These are phyloP conservation scores for Pseudomyrmex cubaensis DNA, from an alignment of 1,140 invertebrate species.

Conservation along the genomic window DNA sequence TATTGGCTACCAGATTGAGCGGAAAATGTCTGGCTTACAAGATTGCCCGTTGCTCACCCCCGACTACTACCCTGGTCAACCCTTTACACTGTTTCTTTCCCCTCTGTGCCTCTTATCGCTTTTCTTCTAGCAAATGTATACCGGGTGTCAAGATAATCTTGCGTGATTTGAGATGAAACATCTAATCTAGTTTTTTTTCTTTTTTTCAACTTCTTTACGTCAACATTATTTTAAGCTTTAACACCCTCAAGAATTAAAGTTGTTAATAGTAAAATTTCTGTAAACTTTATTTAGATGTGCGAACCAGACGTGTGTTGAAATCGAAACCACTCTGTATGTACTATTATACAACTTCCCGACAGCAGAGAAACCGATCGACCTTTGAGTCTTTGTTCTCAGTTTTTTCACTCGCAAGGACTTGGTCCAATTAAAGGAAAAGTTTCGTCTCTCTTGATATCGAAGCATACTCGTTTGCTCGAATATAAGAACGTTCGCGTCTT, in stretches of 20 bases:
- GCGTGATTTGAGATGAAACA: background rate
- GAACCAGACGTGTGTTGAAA: background rate
- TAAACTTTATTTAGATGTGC: too few species aligned
- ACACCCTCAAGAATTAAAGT: background rate
- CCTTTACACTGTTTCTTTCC: slow-evolving; percentile 56
- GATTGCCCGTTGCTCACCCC: slow-evolving; percentile 55
- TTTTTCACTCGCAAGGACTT: slow-evolving; percentile 60
- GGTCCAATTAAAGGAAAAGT: slow-evolving; percentile 70
- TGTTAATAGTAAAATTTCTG: too few species aligned
- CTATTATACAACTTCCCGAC: background rate
- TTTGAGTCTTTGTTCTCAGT: slow-evolving; percentile 58
- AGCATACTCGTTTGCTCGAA: slow-evolving; percentile 27
- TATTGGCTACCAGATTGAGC: slow-evolving; percentile 73
- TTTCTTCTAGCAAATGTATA: background rate
- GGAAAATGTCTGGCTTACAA: slow-evolving; percentile 75
- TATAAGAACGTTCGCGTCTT: slow-evolving; percentile 18
- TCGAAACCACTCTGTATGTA: slow-evolving; percentile 15
- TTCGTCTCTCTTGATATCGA: slow-evolving; percentile 6
- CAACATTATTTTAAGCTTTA: background rate
- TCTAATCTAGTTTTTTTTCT: too few species aligned
- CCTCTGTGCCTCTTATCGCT: slow-evolving; percentile 1
- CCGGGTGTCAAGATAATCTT: slow-evolving; percentile 1
- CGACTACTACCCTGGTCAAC: slow-evolving; percentile 31
- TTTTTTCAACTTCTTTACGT: background rate
- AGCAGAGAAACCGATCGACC: slow-evolving; percentile 64